Conservation (phyloP, 1,140 invertebrate genomes). For the Coenobita brevimanus region DNA sequence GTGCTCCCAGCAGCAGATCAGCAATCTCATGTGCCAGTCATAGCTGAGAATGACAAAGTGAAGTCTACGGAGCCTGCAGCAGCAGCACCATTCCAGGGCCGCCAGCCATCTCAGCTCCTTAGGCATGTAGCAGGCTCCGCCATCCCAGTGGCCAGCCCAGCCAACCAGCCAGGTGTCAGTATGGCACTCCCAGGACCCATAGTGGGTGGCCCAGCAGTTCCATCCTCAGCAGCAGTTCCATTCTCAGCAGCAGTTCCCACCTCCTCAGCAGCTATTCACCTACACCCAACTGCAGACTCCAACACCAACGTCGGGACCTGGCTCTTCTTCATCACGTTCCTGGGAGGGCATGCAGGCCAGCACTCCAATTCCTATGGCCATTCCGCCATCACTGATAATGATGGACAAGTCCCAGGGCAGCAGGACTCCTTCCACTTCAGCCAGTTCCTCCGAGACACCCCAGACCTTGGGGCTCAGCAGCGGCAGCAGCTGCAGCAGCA, state of each 20-base stretch:
- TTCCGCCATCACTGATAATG: constrained; percentile 21
- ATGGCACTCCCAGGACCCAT: too few relatives aligned
- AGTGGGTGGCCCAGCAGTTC: too few relatives aligned
- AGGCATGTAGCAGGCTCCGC: too few relatives aligned
- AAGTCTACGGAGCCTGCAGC: constrained; percentile 15
- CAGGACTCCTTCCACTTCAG: not conserved
- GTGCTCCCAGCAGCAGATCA: constrained; percentile 1
- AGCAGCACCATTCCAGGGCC: constrained; percentile 20
- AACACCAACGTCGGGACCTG: not conserved
- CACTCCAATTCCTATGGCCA: constrained; percentile 10
- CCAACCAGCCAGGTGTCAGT: too few relatives aligned
- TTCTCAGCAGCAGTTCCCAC: too few relatives aligned
- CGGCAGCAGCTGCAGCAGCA: constrained; percentile 10
- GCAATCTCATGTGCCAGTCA: constrained; percentile 33
- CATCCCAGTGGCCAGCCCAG: too few relatives aligned
- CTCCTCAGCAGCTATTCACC: constrained; percentile 15
- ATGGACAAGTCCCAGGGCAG: constrained; percentile 27
- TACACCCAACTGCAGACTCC: constrained; percentile 14
- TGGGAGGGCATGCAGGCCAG: constrained; percentile 20
- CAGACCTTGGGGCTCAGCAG: constrained; percentile 9
- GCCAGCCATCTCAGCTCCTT: constrained; percentile 15
- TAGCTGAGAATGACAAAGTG: constrained; percentile 29
- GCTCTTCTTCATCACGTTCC: constrained; percentile 27
- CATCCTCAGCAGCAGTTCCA: too few relatives aligned
- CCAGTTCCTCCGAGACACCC: constrained; percentile 2